A percentile compares a stretch with the other conserved stretches of the same genome.
Evolutionary conservation across 2,888 invertebrate genomes (phyloP).

Genomic region (Ormyrus rosae): DNA sequence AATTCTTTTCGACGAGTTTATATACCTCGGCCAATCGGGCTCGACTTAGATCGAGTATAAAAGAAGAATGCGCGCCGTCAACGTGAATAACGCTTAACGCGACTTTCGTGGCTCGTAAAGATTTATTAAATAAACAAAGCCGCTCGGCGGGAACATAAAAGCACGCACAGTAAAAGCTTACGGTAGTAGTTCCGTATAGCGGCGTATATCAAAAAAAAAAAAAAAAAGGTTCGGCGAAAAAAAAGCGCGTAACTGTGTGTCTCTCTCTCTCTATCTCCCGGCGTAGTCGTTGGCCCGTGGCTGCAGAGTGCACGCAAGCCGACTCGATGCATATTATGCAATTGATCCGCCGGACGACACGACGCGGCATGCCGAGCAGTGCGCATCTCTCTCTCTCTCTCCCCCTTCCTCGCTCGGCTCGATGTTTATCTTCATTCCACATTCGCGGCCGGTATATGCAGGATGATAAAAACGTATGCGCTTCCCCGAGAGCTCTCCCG

Average conservation of each 20-base stretch:
- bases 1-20: too few relatives aligned
- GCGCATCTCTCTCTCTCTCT: neutral
- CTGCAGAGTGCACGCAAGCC: neutral
- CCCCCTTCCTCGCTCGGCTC: neutral
- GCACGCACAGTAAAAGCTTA: constrained; percentile 11
- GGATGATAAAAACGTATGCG: constrained; percentile 27
- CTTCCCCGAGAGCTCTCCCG: neutral
- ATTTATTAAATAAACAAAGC: too few relatives aligned
- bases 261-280: too few relatives aligned
- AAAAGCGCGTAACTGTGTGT: neutral
- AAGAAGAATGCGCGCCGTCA: too few relatives aligned
- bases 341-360: constrained; percentile 23
- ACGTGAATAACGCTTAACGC: too few relatives aligned
- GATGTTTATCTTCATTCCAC: constrained; percentile 33
- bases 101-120: too few relatives aligned
- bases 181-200: neutral
- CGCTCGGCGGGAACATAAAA: neutral
- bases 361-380: neutral
- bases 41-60: too few relatives aligned
- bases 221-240: neutral
- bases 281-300: too few relatives aligned
- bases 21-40: too few relatives aligned
- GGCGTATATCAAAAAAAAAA: neutral
- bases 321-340: constrained; percentile 24
- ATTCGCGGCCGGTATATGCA: constrained; percentile 16